A percentile compares a stretch with the other conserved stretches of the same genome.
phyloP scores from a whole-genome alignment of 2,888 invertebrate species.

The Blastobasis lacticolella region DNA sequence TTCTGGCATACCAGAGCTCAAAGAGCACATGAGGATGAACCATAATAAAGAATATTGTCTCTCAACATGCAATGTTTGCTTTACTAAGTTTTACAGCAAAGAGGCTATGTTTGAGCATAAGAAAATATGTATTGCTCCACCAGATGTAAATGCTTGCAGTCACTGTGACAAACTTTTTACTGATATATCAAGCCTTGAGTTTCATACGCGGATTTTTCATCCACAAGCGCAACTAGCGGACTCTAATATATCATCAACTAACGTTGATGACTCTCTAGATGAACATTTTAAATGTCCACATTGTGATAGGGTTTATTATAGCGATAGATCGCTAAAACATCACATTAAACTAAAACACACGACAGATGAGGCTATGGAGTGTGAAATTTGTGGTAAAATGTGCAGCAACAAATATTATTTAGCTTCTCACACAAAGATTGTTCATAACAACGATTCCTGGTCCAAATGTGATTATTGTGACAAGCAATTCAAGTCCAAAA shows the following conservation, averaged over 20 bases:
- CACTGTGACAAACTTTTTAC: slow-evolving; percentile 56
- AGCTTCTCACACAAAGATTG: slow-evolving; percentile 52
- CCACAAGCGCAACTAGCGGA: slow-evolving; percentile 49
- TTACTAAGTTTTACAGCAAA: slow-evolving; percentile 45
- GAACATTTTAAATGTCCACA: slow-evolving; percentile 37
- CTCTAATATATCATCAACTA: slow-evolving; percentile 38
- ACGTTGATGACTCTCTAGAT: slow-evolving; percentile 24
- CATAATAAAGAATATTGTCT: slow-evolving; percentile 44
- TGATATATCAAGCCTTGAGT: slow-evolving; percentile 47
- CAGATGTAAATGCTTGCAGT: slow-evolving; percentile 38
- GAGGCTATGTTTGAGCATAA: slow-evolving; percentile 41
- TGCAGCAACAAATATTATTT: slow-evolving; percentile 56
- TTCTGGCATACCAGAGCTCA: slow-evolving; percentile 37
- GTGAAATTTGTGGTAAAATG: slow-evolving; percentile 42
- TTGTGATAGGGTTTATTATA: slow-evolving; percentile 47
- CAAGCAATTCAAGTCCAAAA: slow-evolving; percentile 52
- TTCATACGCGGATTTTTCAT: slow-evolving; percentile 52
- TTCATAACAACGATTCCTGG: slow-evolving; percentile 40
- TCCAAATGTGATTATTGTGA: slow-evolving; percentile 57
- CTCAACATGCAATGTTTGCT: slow-evolving; percentile 54
- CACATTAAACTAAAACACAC: slow-evolving; percentile 55
- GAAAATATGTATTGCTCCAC: slow-evolving; percentile 42
- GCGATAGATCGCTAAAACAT: slow-evolving; percentile 50
- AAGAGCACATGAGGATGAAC: slow-evolving; percentile 41
- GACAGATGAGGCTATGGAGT: slow-evolving; percentile 39